Evolutionary conservation across 2,888 invertebrate genomes (phyloP).

Genomic region (Acrocera orbiculus): DNA sequence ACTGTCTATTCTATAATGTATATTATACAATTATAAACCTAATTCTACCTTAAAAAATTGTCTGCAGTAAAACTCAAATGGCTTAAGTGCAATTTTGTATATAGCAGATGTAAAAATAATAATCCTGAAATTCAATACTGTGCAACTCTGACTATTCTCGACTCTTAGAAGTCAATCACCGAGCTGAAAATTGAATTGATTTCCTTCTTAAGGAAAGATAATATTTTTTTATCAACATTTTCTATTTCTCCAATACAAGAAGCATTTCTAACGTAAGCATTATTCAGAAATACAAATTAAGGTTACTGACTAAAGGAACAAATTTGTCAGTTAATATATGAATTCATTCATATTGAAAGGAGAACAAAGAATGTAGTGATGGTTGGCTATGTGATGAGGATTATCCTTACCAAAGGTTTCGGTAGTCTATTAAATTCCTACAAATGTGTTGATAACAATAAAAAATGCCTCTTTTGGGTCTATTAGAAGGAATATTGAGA

Average conservation of each 20-base stretch:
- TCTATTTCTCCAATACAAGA: neutral
- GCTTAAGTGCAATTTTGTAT: too few species aligned
- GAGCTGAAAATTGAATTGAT: constrained; percentile 5
- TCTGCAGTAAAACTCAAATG: too few species aligned
- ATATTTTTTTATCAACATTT: too few species aligned
- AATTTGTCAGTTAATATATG: constrained; percentile 13
- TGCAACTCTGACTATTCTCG: constrained; percentile 1
- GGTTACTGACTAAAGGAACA: constrained; percentile 3
- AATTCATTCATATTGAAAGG: constrained; percentile 12
- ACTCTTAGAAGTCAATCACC: constrained; percentile 10
- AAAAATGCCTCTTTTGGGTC: too few species aligned
- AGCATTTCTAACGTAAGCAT: neutral
- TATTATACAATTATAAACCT: too few species aligned
- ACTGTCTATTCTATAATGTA: too few species aligned
- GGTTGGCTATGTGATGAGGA: constrained; percentile 31
- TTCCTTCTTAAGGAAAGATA: neutral
- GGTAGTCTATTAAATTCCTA: constrained; percentile 19
- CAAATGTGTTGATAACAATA: constrained; percentile 32
- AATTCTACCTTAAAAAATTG: too few species aligned
- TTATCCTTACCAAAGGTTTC: constrained; percentile 19
- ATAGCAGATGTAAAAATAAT: too few species aligned
- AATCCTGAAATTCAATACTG: constrained; percentile 1
- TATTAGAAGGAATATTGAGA: too few species aligned
- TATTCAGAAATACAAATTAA: neutral
- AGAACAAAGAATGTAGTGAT: constrained; percentile 23